Evolutionary conservation across 1,140 invertebrate species (phyloP), one percentile per base, ranked within the genome.

Genomic region (Drosophila micromelanica): DNA sequence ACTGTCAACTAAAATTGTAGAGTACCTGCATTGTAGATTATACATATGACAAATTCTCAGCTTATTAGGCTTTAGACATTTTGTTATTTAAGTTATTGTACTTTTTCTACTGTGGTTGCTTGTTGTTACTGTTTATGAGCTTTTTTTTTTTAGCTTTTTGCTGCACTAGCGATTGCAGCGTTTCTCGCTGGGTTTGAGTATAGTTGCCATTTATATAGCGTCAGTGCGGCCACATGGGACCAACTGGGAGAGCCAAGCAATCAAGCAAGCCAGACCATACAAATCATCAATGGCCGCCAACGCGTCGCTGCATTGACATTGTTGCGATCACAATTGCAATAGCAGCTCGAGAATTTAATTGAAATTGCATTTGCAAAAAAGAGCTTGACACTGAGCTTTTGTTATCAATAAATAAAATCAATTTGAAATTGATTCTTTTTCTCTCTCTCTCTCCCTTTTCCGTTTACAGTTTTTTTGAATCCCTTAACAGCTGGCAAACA

Each of bases 381-480:
- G 49, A 60, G 46, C 67, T 57, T 68, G 38, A 20, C 49, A 57
- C n/a, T 38, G 23, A 59, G 61, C 55, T 77, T 77, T 78, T 71
- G 65, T 79, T 72, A 78, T 74, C 81, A 79, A 89, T 86, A 89
- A 86, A 89, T 87, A 82, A 81, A 86, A 86, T 86, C 82, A 87
- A 86, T 86, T 87, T 69, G 69, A 76, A 76, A 73, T 30, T 45
- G 46, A 75, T 63, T 73, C 32, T 20, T 17, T 59, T 48, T 38
- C 49, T 11, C 9, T 12, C n/a, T 8, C 13, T 17, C 3, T 15
- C n/a, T 2, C 12, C 4, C 5, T 40, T 43, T 46, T 37, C 32
- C 30, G 54, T 56, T 54, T 55, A 30, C 23, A 32, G 40, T 70
- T 51, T 20, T 38, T 7, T 35, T 40, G 9, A n/a, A n/a, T 52